A percentile compares a stretch with the other conserved stretches of the same genome.
These are phyloP conservation scores for Euleptes europaea DNA, from an alignment of 2,113 vertebrate genomes.

Conservation along the genomic window DNA sequence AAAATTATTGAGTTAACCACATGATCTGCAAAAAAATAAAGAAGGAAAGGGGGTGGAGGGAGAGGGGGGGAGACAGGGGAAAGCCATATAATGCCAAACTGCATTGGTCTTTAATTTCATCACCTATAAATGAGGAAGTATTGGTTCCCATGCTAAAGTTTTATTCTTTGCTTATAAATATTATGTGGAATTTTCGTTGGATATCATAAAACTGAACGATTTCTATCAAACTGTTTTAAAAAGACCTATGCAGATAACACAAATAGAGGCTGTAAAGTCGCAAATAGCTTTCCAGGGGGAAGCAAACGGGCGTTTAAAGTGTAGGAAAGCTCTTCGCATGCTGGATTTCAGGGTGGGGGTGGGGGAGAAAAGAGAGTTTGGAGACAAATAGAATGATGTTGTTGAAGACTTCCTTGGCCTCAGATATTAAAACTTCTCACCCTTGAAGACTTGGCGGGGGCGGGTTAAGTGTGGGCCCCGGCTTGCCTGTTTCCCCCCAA, in stretches of 20 bases:
- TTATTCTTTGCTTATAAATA: slow-evolving; percentile 80
- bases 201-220: slow-evolving; percentile 77
- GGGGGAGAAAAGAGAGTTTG: not conserved
- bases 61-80: not conserved
- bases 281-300: slow-evolving; percentile 69
- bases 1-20: slow-evolving; percentile 23
- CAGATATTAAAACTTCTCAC: slow-evolving; percentile 61
- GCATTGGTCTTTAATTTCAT: slow-evolving; percentile 79
- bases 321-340: slow-evolving; percentile 23
- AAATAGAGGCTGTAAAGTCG: slow-evolving; percentile 79
- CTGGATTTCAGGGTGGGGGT: slow-evolving; percentile 19
- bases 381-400: slow-evolving; percentile 54
- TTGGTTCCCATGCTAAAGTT: slow-evolving; percentile 79
- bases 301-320: slow-evolving; percentile 65
- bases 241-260: slow-evolving; percentile 80
- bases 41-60: slow-evolving; percentile 30
- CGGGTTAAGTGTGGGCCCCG: not conserved
- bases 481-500: slow-evolving; percentile 15
- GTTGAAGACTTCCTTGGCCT: slow-evolving; percentile 68
- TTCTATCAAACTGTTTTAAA: slow-evolving; percentile 77
- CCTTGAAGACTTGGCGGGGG: slow-evolving; percentile 10
- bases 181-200: slow-evolving; percentile 78
- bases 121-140: slow-evolving; percentile 80
- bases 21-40: slow-evolving; percentile 59
- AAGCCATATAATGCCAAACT: slow-evolving; percentile 67